These are phyloP conservation scores for Sinhomidia bicolor DNA, from an alignment of 2,888 invertebrate genomes.

Conservation along the genomic window DNA sequence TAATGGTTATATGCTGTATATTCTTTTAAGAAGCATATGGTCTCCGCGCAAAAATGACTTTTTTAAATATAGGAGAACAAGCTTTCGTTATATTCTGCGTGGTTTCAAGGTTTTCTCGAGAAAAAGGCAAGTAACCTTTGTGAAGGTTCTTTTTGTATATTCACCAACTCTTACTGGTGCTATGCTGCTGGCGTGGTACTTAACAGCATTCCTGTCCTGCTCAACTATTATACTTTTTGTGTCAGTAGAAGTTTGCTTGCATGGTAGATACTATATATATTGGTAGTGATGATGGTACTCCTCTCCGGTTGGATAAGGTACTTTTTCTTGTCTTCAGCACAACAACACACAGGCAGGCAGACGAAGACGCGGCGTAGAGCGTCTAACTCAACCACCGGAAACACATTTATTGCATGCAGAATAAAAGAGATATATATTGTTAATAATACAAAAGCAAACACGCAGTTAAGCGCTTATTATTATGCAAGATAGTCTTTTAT, in stretches of 20 bases:
- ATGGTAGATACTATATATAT: background rate
- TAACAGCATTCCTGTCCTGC: slow-evolving; percentile 31
- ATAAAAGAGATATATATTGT: slow-evolving; percentile 6
- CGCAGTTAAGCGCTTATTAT: background rate
- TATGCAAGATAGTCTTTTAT: background rate
- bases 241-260: background rate
- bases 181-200: background rate
- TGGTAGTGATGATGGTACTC: no score
- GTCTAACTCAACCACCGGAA: slow-evolving; percentile 49
- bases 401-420: slow-evolving; percentile 54
- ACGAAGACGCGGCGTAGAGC: slow-evolving; percentile 1
- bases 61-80: background rate
- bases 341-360: slow-evolving; percentile 22
- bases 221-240: background rate
- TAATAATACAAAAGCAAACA: background rate
- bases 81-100: slow-evolving; percentile 20
- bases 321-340: slow-evolving; percentile 19
- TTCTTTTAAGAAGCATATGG: slow-evolving; percentile 64
- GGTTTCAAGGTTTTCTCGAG: slow-evolving; percentile 55
- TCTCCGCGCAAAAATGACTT: slow-evolving; percentile 34
- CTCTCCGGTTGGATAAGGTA: background rate
- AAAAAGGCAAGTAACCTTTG: slow-evolving; percentile 57
- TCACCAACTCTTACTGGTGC: background rate
- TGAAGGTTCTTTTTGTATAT: slow-evolving; percentile 32
- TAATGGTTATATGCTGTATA: background rate